Conservation (phyloP, 92 coral and sea anemone species). For the Porites lobata region DNA sequence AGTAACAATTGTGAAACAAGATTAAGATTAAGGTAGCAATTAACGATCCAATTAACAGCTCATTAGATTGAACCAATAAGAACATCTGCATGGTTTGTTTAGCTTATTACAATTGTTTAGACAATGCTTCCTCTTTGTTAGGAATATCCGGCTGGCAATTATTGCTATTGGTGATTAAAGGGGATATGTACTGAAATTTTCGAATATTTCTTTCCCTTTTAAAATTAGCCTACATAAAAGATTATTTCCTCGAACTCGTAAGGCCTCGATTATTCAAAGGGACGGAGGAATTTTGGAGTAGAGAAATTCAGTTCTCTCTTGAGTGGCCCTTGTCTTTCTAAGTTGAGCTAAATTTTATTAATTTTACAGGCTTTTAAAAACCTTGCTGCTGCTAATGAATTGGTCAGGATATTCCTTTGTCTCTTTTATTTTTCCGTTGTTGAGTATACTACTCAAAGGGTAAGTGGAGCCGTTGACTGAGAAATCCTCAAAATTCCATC, state of each 20-base stretch:
- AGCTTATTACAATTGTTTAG: conserved; percentile 27
- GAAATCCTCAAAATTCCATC: neutral
- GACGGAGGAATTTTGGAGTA: no score
- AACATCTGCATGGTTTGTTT: conserved; percentile 3
- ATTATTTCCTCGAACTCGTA: neutral
- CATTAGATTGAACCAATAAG: neutral
- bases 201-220: neutral
- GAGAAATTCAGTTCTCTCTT: neutral
- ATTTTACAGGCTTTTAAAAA: neutral
- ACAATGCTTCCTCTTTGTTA: conserved; percentile 21
- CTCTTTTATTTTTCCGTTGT: neutral
- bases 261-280: neutral
- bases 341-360: neutral
- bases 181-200: neutral
- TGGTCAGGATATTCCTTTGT: neutral
- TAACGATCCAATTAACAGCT: neutral
- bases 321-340: neutral
- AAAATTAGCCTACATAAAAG: neutral
- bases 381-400: conserved; percentile 23
- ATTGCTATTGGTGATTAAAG: conserved; percentile 16
- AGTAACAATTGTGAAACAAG: neutral
- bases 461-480: neutral
- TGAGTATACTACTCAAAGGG: neutral
- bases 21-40: neutral
- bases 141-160: conserved; percentile 36